Evolutionary conservation across 1,140 invertebrate species (phyloP).

Genomic region (Schlechtendalia chinensis): DNA sequence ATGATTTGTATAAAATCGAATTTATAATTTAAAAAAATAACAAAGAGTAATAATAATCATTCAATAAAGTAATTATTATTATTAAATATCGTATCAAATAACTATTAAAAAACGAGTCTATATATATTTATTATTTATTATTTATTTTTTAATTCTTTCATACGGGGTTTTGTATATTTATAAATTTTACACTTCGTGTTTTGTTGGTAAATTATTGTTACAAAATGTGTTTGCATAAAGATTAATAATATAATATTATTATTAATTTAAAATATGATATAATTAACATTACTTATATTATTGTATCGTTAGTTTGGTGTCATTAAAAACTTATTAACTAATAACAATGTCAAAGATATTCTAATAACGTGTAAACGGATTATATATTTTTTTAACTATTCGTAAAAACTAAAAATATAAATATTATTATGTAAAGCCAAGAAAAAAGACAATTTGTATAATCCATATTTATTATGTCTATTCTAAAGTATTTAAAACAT

Average conservation of each 20-base stretch:
- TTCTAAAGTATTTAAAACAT: neutral
- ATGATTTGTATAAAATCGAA: neutral
- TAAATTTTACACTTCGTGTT: neutral
- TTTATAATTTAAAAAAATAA: neutral
- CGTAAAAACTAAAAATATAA: neutral
- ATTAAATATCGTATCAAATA: conserved; percentile 28
- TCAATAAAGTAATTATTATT: conserved; percentile 14
- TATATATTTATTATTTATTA: neutral
- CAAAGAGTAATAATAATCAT: conserved; percentile 3
- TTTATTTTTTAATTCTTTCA: neutral
- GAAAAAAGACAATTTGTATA: neutral
- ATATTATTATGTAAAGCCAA: neutral
- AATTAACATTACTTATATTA: neutral
- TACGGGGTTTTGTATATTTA: neutral
- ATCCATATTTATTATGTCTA: conserved; percentile 3
- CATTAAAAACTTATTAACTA: conserved; percentile 6
- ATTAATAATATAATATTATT: neutral
- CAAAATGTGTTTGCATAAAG: neutral
- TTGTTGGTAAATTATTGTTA: neutral
- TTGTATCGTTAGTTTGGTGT: neutral
- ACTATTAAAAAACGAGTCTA: conserved; percentile 28
- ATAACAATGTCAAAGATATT: conserved; percentile 2
- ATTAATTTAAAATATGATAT: neutral
- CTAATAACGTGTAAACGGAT: neutral
- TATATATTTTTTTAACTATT: neutral